Conservation (phyloP, 2,888 invertebrate genomes). For the Odontothrips loti region DNA sequence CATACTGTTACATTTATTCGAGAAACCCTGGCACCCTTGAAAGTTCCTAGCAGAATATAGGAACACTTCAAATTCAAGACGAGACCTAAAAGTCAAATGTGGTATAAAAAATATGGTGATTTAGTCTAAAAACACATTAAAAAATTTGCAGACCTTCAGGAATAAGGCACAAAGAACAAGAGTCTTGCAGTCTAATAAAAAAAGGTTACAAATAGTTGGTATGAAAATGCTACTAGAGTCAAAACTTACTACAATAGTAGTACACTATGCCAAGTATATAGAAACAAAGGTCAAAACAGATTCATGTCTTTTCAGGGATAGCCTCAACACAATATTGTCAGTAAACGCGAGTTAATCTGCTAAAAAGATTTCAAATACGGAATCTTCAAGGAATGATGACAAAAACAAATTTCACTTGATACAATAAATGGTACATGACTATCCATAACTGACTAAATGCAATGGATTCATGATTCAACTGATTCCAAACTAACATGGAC, state of each 20-base stretch:
- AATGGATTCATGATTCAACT: neutral
- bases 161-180: neutral
- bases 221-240: no score
- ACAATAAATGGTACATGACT: constrained; percentile 7
- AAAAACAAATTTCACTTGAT: neutral
- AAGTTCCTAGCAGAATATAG: neutral
- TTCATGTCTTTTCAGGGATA: no score
- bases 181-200: no score
- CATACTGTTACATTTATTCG: neutral
- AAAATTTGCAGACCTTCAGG: neutral
- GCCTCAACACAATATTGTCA: no score
- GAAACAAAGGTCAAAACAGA: neutral
- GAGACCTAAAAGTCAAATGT: neutral
- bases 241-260: neutral
- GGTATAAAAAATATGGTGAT: neutral
- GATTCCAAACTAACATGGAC: neutral
- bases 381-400: neutral
- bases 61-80: neutral
- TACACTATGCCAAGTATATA: neutral
- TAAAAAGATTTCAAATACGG: no score
- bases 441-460: constrained; percentile 11
- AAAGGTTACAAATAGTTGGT: no score
- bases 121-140: neutral
- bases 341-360: no score
- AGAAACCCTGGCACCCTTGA: neutral